phyloP scores from a whole-genome alignment of 2,888 invertebrate species.

The Chesias legatella region DNA sequence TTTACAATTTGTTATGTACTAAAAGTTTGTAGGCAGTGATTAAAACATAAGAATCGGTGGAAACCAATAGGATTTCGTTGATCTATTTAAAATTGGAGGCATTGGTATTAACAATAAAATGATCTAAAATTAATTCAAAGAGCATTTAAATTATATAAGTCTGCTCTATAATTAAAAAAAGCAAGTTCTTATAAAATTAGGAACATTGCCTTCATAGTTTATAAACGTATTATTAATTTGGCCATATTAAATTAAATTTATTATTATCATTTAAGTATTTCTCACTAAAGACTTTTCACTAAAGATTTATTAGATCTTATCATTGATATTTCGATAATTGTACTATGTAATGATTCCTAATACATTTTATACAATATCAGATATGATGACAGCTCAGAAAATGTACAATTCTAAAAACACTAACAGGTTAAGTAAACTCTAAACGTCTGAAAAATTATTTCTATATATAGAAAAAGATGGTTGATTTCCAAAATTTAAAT shows the following conservation, averaged over 20 bases:
- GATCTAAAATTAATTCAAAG: too few species aligned
- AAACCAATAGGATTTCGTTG: neutral
- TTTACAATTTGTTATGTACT: slow-evolving; percentile 13
- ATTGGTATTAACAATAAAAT: neutral
- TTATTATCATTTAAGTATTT: slow-evolving; percentile 1
- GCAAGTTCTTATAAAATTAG: neutral
- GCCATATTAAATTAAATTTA: slow-evolving; percentile 8
- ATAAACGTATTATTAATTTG: slow-evolving; percentile 12
- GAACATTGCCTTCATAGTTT: slow-evolving; percentile 1
- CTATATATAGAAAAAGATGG: neutral
- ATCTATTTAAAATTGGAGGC: too few species aligned
- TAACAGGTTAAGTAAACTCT: slow-evolving; percentile 10
- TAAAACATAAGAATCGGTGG: slow-evolving; percentile 28
- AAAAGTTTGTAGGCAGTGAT: slow-evolving; percentile 36
- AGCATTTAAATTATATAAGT: too few species aligned
- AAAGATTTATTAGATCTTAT: slow-evolving; percentile 14
- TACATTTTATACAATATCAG: slow-evolving; percentile 21
- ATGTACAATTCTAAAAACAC: slow-evolving; percentile 14
- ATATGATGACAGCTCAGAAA: slow-evolving; percentile 20
- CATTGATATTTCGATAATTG: slow-evolving; percentile 21
- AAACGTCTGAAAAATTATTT: slow-evolving; percentile 1
- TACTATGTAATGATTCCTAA: slow-evolving; percentile 12
- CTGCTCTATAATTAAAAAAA: too few species aligned
- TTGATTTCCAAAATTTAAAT: slow-evolving; percentile 21
- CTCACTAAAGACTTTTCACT: slow-evolving; percentile 6